Evolutionary conservation across 2,797 vertebrate species (phyloP), one percentile per base, ranked within the genome.

Genomic region (Lithobates sylvaticus): DNA sequence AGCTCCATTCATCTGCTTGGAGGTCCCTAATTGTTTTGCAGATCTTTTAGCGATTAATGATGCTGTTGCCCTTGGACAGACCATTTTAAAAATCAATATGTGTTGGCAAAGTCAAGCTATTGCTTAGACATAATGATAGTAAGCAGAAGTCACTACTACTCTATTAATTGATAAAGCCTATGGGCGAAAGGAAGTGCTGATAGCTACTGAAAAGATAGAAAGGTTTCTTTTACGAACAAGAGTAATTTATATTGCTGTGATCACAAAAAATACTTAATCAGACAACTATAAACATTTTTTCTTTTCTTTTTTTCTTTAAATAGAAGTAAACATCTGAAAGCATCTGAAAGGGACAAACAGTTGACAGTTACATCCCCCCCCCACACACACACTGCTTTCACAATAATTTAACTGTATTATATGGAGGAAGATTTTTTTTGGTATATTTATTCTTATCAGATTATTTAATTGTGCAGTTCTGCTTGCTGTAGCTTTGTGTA

Each of bases 31-130:
- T 91, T 93, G 90, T 91, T 92, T 90, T 91, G 89, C 89, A 93
- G 90, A 89, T 92, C 92, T 87, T 91, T 93, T 91, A 91, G 89
- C 91, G 90, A 92, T 92, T 93, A 93, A 92, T 90, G 91, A 89
- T 89, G 87, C 82, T 84, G 70, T 89, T 92, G 91, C 91, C 89
- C 90, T 92, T 89, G 89, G 89, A 90, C 76, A 86, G 89, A 88
- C 89, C 83, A 86, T 58, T 88, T 86, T 90, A 85, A 64, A 86
- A 90, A 93, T 92, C 86, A 26, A 85, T 91, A 90, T 89, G 83
- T 90, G 83, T 88, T 90, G 83, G 86, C 81, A 89, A 90, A 93
- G 88, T 88, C 89, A 89, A 89, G 91, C 85, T 88, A 84, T 64
- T 78, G 73, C 86, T 67, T 73, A 90, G 89, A 90, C 23, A 80